These are phyloP conservation scores for Gandaritis pyraliata DNA, from an alignment of 2,888 invertebrate genomes.

Conservation along the genomic window DNA sequence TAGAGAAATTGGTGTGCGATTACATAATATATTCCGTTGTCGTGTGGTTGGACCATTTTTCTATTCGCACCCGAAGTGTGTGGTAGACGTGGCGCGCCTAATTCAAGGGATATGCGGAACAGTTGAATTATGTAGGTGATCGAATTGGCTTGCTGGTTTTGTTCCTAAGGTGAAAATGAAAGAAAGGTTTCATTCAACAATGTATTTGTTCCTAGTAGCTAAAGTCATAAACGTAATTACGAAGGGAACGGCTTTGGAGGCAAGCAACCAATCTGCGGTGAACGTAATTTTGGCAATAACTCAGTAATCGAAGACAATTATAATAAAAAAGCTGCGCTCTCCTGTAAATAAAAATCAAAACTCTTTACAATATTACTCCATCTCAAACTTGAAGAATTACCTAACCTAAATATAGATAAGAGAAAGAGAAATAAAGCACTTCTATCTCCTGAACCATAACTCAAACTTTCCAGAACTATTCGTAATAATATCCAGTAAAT, in stretches of 20 bases:
- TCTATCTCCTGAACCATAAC: conserved; percentile 13
- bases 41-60: conserved; percentile 74
- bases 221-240: too few relatives aligned
- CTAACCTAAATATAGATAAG: too few relatives aligned
- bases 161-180: conserved; percentile 17
- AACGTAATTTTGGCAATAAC: too few relatives aligned
- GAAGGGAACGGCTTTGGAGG: too few relatives aligned
- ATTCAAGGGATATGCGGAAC: conserved; percentile 53
- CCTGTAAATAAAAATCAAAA: too few relatives aligned
- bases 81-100: conserved; percentile 59
- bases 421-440: too few relatives aligned
- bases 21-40: conserved; percentile 78
- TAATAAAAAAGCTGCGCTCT: too few relatives aligned
- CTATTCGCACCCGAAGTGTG: conserved; percentile 64
- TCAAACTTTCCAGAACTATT: conserved; percentile 51
- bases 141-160: conserved; percentile 29
- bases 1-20: conserved; percentile 64
- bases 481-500: conserved; percentile 66
- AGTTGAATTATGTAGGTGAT: conserved; percentile 34
- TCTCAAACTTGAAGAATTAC: too few relatives aligned
- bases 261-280: too few relatives aligned
- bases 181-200: conserved; percentile 8
- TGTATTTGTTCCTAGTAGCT: too few relatives aligned
- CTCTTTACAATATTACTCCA: too few relatives aligned
- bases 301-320: too few relatives aligned